Evolutionary conservation across 2,888 invertebrate species (phyloP).

Genomic region (Ophion costatus): DNA sequence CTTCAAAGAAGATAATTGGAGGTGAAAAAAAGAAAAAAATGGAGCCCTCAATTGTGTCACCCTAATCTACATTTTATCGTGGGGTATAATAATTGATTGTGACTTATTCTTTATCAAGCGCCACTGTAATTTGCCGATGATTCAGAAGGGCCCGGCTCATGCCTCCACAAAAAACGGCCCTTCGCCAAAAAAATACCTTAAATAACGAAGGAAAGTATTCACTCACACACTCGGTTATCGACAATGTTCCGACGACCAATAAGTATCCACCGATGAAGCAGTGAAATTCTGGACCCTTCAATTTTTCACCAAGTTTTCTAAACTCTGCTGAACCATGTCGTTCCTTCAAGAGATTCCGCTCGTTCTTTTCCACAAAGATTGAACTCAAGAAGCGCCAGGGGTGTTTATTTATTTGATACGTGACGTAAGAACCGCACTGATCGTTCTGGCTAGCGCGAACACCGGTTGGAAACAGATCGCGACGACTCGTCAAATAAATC

Average conservation of each 20-base stretch:
- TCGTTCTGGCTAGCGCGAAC: not conserved
- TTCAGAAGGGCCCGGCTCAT: too few species aligned
- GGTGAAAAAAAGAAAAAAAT: too few species aligned
- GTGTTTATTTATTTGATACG: not conserved
- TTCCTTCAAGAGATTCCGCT: not conserved
- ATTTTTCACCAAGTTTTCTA: slow-evolving; percentile 1
- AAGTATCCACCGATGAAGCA: not conserved
- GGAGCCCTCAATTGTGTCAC: too few species aligned
- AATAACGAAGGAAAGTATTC: not conserved
- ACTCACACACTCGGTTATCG: not conserved
- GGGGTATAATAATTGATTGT: too few species aligned
- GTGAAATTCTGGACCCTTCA: not conserved
- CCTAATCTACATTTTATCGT: too few species aligned
- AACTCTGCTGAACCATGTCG: not conserved
- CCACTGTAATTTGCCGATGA: too few species aligned
- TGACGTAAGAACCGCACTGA: slow-evolving; percentile 18
- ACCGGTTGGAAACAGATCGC: not conserved
- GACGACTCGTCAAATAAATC: slow-evolving; percentile 26
- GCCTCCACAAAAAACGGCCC: too few species aligned
- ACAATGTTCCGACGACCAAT: not conserved
- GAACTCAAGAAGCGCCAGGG: not conserved
- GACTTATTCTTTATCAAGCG: too few species aligned
- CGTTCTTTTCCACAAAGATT: not conserved
- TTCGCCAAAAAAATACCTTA: not conserved
- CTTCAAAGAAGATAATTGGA: too few species aligned